Conservation (phyloP, 2,888 invertebrate genomes). For the Cerastis leucographa region DNA sequence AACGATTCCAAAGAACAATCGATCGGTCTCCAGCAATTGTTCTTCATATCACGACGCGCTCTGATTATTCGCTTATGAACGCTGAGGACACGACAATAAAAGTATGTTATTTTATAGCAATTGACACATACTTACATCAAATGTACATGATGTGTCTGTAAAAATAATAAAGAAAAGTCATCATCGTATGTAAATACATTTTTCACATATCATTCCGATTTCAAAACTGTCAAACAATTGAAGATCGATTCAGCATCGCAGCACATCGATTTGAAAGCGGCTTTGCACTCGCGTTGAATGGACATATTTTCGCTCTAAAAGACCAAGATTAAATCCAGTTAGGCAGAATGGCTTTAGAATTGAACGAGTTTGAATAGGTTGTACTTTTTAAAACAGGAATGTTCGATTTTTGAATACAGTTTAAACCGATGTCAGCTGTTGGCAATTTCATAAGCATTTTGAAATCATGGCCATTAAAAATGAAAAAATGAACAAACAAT, state of each 20-base stretch:
- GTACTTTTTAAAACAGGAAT: neutral
- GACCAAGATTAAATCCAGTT: constrained; percentile 24
- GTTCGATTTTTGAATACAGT: neutral
- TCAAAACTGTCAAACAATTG: constrained; percentile 39
- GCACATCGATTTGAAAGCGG: constrained; percentile 34
- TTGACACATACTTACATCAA: neutral
- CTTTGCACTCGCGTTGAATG: constrained; percentile 30
- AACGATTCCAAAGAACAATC: constrained; percentile 51
- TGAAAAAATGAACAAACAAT: neutral
- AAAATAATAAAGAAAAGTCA: neutral
- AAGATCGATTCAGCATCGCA: constrained; percentile 32
- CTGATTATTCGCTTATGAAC: constrained; percentile 41
- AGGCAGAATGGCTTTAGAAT: constrained; percentile 2
- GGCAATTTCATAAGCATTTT: neutral
- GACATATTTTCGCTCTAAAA: constrained; percentile 34
- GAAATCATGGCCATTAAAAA: neutral
- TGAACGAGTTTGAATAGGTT: neutral
- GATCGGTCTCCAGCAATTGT: constrained; percentile 44
- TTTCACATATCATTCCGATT: constrained; percentile 19
- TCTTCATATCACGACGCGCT: constrained; percentile 41
- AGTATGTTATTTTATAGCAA: constrained; percentile 2
- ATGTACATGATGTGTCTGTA: neutral
- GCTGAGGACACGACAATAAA: constrained; percentile 15
- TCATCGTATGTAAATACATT: neutral
- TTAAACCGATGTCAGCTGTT: neutral